phyloP scores from a whole-genome alignment of 2,797 vertebrate species.

The Lacerta bilineata region DNA sequence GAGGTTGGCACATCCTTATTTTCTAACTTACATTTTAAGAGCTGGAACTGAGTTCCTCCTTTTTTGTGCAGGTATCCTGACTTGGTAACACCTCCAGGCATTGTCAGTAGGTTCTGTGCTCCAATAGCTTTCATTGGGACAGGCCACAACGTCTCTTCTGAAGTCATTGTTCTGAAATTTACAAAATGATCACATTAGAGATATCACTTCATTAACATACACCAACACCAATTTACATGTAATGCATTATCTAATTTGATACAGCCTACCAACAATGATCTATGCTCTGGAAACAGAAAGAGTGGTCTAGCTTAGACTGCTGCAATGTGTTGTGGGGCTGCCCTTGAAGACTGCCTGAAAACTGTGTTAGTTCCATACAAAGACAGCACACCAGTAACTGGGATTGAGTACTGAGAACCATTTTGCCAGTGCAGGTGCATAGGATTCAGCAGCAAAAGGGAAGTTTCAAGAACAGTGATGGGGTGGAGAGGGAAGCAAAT shows the following conservation, averaged over 20 bases:
- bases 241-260: background rate
- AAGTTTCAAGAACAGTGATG: too few species aligned
- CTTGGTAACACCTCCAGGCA: slow-evolving; percentile 93
- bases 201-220: background rate
- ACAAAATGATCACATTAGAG: slow-evolving; percentile 23
- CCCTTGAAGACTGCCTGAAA: background rate
- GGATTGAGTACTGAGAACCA: background rate
- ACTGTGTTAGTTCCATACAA: background rate
- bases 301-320: background rate
- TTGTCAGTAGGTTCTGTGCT: slow-evolving; percentile 96
- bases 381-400: background rate
- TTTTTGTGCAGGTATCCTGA: slow-evolving; percentile 97
- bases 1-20: background rate
- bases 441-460: too few species aligned
- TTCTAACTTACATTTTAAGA: slow-evolving; percentile 91
- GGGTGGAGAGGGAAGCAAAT: too few species aligned
- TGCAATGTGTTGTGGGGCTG: background rate
- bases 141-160: slow-evolving; percentile 89
- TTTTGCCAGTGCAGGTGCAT: background rate
- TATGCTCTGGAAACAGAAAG: background rate
- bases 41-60: slow-evolving; percentile 94
- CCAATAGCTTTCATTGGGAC: slow-evolving; percentile 97
- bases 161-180: slow-evolving; percentile 88
- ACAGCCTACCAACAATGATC: background rate
- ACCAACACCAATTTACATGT: background rate